Evolutionary conservation across 37 sponge, comb jelly and placozoan genomes (phyloP), one percentile per base, ranked within the genome.

Genomic region (Theonella swinhoei): DNA sequence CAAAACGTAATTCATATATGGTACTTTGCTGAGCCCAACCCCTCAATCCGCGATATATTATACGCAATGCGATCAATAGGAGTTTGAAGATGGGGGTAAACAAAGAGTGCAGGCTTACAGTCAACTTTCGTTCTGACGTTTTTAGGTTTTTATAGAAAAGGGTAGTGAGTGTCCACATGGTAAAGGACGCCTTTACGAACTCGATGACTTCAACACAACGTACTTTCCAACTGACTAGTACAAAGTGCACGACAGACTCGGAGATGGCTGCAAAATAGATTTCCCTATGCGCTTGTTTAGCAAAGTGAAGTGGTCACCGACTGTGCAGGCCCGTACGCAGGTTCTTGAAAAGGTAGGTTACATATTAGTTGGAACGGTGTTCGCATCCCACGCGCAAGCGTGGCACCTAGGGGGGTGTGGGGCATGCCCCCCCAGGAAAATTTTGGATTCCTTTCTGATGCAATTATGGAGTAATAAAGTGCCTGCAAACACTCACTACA

Each of bases 211-310:
- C 62, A 63, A 47, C 71, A 34, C 39, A 34, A 36, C 60, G 23
- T 71, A 72, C 83, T 82, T 82, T 58, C 26, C 23, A 25, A 64
- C 20, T n/a, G 72, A 73, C 26, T 83, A 63, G 65, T 74, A 74
- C 39, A 41, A 38, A 58, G 63, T 73, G 39, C 61, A 83, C 37
- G 39, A 83, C 39, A 69, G 8, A 68, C 4, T 42, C 23, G 59
- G 71, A 42, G 74, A 83, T 39, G 83, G 74, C 11, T 83, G 83
- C 61, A 62, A 29, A 14, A 30, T 83, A 72, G 83, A 74, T 26
- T 83, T 83, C 74, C 83, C 83, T 36, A n/a, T 83, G 32, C 39
- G 71, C 26, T 61, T 82, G 32, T 17, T 60, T n/a, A 72, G 74
- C 58, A 70, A 29, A 25, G 25, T 81, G 20, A 81, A 70, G 33